A percentile compares a stretch with the other conserved stretches of the same genome.
Conservation (phyloP, 2,888 invertebrate genomes). For the Drosophila greeni region DNA sequence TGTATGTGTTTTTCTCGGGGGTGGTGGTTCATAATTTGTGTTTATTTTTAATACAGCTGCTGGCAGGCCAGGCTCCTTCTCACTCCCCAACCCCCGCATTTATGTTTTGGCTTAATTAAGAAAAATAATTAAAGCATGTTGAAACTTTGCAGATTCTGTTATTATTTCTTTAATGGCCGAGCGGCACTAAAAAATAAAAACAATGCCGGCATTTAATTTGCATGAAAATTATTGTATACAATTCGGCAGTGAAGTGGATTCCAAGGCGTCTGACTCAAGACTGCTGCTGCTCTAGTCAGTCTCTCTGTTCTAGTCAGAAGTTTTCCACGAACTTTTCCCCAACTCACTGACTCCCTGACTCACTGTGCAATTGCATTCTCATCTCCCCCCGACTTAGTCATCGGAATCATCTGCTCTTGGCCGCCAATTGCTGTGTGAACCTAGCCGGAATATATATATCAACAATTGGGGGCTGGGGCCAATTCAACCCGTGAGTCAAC, state of each 20-base stretch:
- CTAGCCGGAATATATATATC: constrained; percentile 33
- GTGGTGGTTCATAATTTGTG: constrained; percentile 43
- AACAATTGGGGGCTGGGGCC: constrained; percentile 47
- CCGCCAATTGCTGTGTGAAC: constrained; percentile 66
- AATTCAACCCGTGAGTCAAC: constrained; percentile 55
- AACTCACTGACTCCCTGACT: constrained; percentile 44
- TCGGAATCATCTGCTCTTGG: constrained; percentile 41
- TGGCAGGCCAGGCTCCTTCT: constrained; percentile 18
- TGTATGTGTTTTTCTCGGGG: constrained; percentile 8
- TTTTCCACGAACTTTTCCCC: constrained; percentile 44
- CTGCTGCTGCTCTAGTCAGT: constrained; percentile 20
- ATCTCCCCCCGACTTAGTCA: constrained; percentile 50
- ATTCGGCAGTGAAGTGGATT: constrained; percentile 14
- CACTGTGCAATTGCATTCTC: constrained; percentile 26
- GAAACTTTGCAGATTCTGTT: constrained; percentile 48
- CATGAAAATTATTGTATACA: constrained; percentile 38
- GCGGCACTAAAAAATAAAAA: constrained; percentile 27
- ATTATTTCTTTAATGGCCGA: constrained; percentile 34
- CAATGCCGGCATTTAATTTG: constrained; percentile 41
- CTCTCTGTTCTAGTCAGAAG: constrained; percentile 23
- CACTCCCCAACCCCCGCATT: background rate
- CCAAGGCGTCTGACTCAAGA: constrained; percentile 54
- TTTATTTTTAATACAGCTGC: constrained; percentile 47
- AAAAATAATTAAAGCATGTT: constrained; percentile 46
- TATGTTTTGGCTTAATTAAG: constrained; percentile 53